Conservation (phyloP, 2,888 invertebrate species). For the Acleris literana region DNA sequence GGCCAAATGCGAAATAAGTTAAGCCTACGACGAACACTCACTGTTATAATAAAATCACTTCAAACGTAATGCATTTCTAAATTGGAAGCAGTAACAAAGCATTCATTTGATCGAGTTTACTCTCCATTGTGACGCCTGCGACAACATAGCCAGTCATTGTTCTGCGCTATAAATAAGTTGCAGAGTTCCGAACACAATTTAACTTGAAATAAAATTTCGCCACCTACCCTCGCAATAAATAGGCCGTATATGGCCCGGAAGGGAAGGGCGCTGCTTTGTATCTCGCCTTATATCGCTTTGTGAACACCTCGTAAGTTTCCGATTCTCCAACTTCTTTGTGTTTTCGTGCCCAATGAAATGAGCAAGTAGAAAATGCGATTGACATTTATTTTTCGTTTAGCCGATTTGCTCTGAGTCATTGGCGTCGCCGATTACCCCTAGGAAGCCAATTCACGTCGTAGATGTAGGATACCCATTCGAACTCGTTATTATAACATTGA, state of each 20-base stretch:
- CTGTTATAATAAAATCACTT: constrained; percentile 47
- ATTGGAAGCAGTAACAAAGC: constrained; percentile 66
- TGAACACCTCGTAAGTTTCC: constrained; percentile 68
- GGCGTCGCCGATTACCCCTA: constrained; percentile 6
- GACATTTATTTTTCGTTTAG: constrained; percentile 25
- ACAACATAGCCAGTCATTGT: constrained; percentile 14
- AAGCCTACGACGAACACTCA: constrained; percentile 20
- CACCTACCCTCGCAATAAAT: constrained; percentile 68
- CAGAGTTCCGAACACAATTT: constrained; percentile 78
- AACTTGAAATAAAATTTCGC: constrained; percentile 81
- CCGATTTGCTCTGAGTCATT: constrained; percentile 16
- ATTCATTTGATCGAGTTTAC: constrained; percentile 55
- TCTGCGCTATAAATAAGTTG: constrained; percentile 54
- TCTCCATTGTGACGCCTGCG: constrained; percentile 23
- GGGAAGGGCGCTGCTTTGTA: constrained; percentile 60
- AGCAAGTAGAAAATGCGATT: constrained; percentile 41
- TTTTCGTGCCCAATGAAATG: constrained; percentile 69
- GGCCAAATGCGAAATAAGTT: constrained; percentile 26
- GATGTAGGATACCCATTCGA: background rate
- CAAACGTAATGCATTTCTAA: constrained; percentile 59
- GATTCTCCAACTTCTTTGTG: constrained; percentile 66
- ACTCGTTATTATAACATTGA: background rate
- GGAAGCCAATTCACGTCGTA: background rate
- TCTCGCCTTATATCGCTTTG: constrained; percentile 63
- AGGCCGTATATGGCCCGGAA: constrained; percentile 71